These are phyloP conservation scores for Caenorhabditis sp. DNA, from an alignment of 2,888 invertebrate species.

Conservation along the genomic window DNA sequence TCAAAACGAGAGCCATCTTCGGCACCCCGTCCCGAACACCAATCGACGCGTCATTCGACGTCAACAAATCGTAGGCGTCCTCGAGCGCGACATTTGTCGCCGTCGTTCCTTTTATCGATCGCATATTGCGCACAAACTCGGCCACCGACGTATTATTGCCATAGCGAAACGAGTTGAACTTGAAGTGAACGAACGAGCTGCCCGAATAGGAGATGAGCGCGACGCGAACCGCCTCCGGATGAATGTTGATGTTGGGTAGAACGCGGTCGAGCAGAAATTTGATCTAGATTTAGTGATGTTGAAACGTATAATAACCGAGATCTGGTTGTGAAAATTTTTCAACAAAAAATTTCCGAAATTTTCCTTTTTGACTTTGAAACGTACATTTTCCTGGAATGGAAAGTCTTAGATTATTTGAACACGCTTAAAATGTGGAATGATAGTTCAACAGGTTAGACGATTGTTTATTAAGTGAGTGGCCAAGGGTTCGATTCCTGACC, in stretches of 20 bases:
- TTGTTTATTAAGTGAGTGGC: too few species aligned
- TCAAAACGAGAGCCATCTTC: constrained; percentile 65
- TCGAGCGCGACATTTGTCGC: constrained; percentile 60
- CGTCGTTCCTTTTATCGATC: constrained; percentile 66
- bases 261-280: constrained; percentile 61
- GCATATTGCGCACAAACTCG: constrained; percentile 55
- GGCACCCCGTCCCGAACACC: constrained; percentile 53
- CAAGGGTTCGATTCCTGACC: too few species aligned
- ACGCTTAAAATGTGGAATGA: too few species aligned
- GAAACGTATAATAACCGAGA: background rate
- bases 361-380: too few species aligned
- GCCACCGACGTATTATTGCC: constrained; percentile 63
- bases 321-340: too few species aligned
- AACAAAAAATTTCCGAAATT: too few species aligned
- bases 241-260: constrained; percentile 66
- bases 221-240: constrained; percentile 67
- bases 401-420: too few species aligned
- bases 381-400: too few species aligned
- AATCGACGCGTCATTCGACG: constrained; percentile 47
- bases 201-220: constrained; percentile 66
- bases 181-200: constrained; percentile 61
- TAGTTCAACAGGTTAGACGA: too few species aligned
- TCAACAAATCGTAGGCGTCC: constrained; percentile 57
- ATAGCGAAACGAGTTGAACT: constrained; percentile 59
- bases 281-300: constrained; percentile 42